Conservation (phyloP, 2,113 vertebrate species). For the Athene cunicularia region DNA sequence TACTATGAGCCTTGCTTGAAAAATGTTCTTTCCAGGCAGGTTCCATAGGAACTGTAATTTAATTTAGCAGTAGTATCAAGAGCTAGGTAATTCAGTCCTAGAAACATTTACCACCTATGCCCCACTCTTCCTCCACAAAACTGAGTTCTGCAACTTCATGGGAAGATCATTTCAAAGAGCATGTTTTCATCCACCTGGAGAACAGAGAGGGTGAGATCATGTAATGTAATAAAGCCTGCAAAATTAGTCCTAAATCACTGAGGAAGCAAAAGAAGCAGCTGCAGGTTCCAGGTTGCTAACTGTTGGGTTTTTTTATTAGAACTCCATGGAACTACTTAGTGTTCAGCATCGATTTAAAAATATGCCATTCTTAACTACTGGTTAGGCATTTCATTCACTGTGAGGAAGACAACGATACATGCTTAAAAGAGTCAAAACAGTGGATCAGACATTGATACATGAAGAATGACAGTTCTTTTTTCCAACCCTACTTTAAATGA, state of each 20-base stretch:
- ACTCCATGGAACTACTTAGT: neutral
- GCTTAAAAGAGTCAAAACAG: constrained; percentile 53
- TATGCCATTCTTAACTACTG: neutral
- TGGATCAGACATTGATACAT: neutral
- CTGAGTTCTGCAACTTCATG: neutral
- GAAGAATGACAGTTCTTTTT: neutral
- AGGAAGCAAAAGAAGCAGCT: constrained; percentile 62
- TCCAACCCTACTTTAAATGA: neutral
- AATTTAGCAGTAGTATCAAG: neutral
- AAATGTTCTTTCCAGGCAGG: neutral
- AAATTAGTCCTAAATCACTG: constrained; percentile 53
- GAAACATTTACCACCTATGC: constrained; percentile 12
- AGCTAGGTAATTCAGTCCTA: neutral
- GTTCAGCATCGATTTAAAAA: neutral
- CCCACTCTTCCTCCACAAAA: neutral
- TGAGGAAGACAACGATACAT: constrained; percentile 20
- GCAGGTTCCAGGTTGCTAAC: constrained; percentile 48
- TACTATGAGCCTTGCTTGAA: neutral
- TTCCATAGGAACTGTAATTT: neutral
- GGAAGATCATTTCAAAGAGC: neutral
- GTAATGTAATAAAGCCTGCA: constrained; percentile 48
- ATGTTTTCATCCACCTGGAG: neutral
- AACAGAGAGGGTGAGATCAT: constrained; percentile 7
- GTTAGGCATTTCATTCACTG: neutral
- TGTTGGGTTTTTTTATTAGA: neutral